phyloP scores from a whole-genome alignment of 1,140 invertebrate species.

The Sycobia sp. region DNA sequence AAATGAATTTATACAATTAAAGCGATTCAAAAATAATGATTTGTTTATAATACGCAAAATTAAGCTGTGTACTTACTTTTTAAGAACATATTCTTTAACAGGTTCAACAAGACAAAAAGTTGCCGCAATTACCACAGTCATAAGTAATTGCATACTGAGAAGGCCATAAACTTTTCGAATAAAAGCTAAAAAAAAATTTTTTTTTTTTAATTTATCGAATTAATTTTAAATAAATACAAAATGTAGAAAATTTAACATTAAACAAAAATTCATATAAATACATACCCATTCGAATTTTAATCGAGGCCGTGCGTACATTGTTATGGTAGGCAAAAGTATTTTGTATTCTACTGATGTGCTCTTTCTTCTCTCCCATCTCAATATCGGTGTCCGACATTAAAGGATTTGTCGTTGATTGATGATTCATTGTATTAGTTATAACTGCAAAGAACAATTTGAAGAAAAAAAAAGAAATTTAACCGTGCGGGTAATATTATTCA shows the following conservation, averaged over 20 bases:
- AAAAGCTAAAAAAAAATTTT: conserved; percentile 63
- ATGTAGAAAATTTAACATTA: not conserved
- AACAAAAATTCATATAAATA: not conserved
- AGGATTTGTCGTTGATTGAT: conserved; percentile 37
- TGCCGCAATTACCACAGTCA: conserved; percentile 71
- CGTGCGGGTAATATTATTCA: too few relatives aligned
- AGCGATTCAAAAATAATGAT: too few relatives aligned
- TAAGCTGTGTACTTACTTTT: too few relatives aligned
- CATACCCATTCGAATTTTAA: conserved; percentile 68
- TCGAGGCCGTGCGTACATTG: conserved; percentile 70
- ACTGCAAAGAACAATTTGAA: too few relatives aligned
- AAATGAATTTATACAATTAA: too few relatives aligned
- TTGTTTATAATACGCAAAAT: too few relatives aligned
- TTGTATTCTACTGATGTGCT: conserved; percentile 51
- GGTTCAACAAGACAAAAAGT: conserved; percentile 68
- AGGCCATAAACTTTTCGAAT: conserved; percentile 86
- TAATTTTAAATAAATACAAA: conserved; percentile 3
- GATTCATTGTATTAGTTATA: not conserved
- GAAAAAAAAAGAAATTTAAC: too few relatives aligned
- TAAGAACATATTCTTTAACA: conserved; percentile 70
- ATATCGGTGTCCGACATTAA: conserved; percentile 65
- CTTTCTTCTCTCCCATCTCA: conserved; percentile 66
- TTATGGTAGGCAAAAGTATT: conserved; percentile 74
- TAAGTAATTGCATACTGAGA: conserved; percentile 73
- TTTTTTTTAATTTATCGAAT: not conserved